phyloP scores from a whole-genome alignment of 2,113 vertebrate species.

The Strix aluco region DNA sequence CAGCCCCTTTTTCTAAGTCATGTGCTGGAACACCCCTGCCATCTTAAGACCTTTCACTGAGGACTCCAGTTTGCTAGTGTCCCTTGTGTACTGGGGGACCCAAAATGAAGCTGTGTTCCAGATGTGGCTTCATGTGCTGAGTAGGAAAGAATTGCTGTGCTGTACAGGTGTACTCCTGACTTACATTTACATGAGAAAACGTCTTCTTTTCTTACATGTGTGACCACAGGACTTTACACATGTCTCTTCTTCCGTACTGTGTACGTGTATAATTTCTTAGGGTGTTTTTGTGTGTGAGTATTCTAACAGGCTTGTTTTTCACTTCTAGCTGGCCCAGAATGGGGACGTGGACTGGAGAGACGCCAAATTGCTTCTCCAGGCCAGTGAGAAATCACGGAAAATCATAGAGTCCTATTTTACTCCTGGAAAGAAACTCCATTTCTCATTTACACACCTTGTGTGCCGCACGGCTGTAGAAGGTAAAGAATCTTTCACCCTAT shows the following conservation, averaged over 20 bases:
- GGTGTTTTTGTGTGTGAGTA: background rate
- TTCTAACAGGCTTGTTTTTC: conserved; percentile 12
- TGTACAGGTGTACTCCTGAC: background rate
- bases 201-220: background rate
- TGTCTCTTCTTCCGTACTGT: background rate
- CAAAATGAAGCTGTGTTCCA: background rate
- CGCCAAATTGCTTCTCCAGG: conserved; percentile 83
- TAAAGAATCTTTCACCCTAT: conserved; percentile 42
- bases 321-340: conserved; percentile 82
- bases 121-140: background rate
- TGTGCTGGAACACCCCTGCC: background rate
- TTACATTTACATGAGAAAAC: background rate
- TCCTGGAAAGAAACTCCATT: conserved; percentile 82
- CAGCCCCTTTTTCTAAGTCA: background rate
- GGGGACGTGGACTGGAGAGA: conserved; percentile 83
- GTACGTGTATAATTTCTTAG: background rate
- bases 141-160: background rate
- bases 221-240: background rate
- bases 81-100: background rate
- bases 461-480: conserved; percentile 89
- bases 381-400: conserved; percentile 82
- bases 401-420: conserved; percentile 92
- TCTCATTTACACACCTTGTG: conserved; percentile 93
- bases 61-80: background rate
- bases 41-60: background rate